Evolutionary conservation across 1,140 invertebrate species (phyloP).

Genomic region (Sitobion miscanthi): DNA sequence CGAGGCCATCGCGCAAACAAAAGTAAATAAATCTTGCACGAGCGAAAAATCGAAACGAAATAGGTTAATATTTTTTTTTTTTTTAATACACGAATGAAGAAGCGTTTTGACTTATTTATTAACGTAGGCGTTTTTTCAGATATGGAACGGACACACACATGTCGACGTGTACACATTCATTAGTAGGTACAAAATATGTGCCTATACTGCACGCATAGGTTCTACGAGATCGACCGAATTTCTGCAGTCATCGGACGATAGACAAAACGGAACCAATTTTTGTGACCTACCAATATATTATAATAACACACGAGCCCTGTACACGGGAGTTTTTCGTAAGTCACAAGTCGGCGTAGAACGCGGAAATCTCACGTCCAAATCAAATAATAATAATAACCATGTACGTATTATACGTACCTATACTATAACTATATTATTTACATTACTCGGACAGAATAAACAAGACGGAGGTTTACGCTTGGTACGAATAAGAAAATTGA

Average conservation of each 20-base stretch:
- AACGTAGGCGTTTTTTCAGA: background rate
- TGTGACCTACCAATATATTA: background rate
- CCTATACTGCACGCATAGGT: background rate
- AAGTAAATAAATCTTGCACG: background rate
- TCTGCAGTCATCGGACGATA: background rate
- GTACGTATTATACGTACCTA: too few relatives aligned
- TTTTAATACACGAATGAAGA: background rate
- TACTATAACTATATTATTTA: background rate
- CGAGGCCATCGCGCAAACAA: background rate
- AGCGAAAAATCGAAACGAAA: background rate
- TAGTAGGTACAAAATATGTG: background rate
- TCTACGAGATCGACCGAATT: background rate
- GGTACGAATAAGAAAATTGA: background rate
- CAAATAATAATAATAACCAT: slow-evolving; percentile 7
- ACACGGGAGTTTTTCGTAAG: background rate
- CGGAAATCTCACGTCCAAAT: background rate
- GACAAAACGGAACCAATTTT: background rate
- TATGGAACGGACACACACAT: too few relatives aligned
- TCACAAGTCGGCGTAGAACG: background rate
- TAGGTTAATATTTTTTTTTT: background rate
- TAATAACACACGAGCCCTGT: background rate
- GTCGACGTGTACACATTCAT: background rate
- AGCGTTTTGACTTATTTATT: background rate
- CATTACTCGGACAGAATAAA: background rate
- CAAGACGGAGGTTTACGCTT: background rate